Evolutionary conservation across 2,113 vertebrate species (phyloP), one percentile per base, ranked within the genome.

Genomic region (Thermophis baileyi): DNA sequence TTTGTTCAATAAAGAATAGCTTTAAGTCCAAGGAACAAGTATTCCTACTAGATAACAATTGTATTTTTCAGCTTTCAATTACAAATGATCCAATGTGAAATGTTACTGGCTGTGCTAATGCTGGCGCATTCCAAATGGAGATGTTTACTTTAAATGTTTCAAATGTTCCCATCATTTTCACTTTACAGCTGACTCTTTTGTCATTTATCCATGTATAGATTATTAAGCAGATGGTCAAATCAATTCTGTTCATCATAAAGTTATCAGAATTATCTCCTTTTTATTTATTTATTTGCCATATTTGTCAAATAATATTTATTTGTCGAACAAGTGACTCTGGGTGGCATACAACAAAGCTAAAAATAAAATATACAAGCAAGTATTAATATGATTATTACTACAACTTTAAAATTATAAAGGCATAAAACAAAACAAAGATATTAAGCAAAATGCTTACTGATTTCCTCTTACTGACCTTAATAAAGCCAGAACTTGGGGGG

Each of bases 21-120:
- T 91, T 10, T 3, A 92, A 57, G 27, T 95, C 44, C 74, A 18
- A 89, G 46, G 50, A 50, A 89, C 14, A 57, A 0, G 0, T 93
- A 88, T 0, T 0, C 60, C 50, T 63, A 6, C 9, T 14, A 8
- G 69, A 20, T 35, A 94, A 92, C 1, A 55, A 88, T 16, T 1
- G 74, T n/a, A 16, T 74, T 89, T 93, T 35, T 85, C 25, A n/a
- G 25, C 53, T 93, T 93, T 94, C 30, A 94, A 7, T 91, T 87
- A 81, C 8, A 89, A 95, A 93, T 60, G 0, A 7, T 11, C 51
- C 10, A 92, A 25, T 54, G 0, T 6, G 63, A 85, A 91, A 12
- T 40, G 87, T 18, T 50, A 85, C 3, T 0, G 20, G 69, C 4
- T 6, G 81, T 63, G 30, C 46, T 60, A 18, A 9, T 86, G 30